Conservation (phyloP, 2,797 vertebrate species). For the Neoniphon sammara region DNA sequence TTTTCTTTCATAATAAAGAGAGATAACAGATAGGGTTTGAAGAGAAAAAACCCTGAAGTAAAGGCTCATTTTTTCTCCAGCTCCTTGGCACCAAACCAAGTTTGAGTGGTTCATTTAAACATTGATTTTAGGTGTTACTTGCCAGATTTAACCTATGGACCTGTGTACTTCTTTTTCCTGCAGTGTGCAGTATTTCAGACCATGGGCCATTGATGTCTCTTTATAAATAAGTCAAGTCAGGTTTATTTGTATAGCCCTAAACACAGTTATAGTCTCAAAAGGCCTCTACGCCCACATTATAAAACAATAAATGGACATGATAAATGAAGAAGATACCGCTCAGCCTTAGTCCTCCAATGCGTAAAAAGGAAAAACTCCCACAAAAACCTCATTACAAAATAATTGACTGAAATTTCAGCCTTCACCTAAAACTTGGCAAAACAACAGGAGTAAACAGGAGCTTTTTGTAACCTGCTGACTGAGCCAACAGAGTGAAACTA, state of each 20-base stretch:
- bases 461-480: no score
- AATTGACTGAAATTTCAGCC: not conserved
- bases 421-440: not conserved
- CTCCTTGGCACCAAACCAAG: constrained; percentile 9
- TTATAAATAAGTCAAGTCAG: constrained; percentile 51
- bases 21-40: not conserved
- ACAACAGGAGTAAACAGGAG: not conserved
- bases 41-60: constrained; percentile 12
- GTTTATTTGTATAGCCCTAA: constrained; percentile 31
- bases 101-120: not conserved
- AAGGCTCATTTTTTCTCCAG: constrained; percentile 15
- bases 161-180: constrained; percentile 19
- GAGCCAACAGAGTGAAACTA: no score
- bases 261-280: constrained; percentile 31
- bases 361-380: not conserved
- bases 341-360: constrained; percentile 9
- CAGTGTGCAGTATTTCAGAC: constrained; percentile 4
- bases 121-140: constrained; percentile 14
- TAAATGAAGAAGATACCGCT: constrained; percentile 40
- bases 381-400: constrained; percentile 11
- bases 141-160: constrained; percentile 3
- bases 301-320: constrained; percentile 51
- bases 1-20: not conserved
- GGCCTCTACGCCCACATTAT: constrained; percentile 25
- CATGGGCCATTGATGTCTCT: constrained; percentile 23